These are phyloP conservation scores for Lacanobia oleracea DNA, from an alignment of 2,888 invertebrate species.

Conservation along the genomic window DNA sequence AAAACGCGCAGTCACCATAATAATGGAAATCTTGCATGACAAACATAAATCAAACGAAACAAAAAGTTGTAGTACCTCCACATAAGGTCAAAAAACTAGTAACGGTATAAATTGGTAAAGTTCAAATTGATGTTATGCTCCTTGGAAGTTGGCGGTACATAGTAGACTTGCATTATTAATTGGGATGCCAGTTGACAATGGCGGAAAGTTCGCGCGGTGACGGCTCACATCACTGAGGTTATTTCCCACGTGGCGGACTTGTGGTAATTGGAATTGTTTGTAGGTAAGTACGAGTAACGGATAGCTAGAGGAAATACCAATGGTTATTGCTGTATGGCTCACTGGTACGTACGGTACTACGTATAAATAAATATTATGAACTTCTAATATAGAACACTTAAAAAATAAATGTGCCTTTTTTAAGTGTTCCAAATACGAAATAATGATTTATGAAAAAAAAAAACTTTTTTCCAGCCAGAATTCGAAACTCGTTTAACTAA, in stretches of 20 bases:
- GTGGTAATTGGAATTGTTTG: constrained; percentile 63
- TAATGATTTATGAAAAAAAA: no score
- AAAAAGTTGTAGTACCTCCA: constrained; percentile 4
- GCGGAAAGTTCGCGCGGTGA: constrained; percentile 34
- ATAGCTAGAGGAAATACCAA: constrained; percentile 3
- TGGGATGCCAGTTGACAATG: constrained; percentile 32
- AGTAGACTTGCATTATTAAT: constrained; percentile 54
- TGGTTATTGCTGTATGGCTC: not conserved
- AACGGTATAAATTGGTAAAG: constrained; percentile 49
- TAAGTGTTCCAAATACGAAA: not conserved
- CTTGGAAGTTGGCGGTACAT: constrained; percentile 16
- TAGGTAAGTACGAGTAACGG: not conserved
- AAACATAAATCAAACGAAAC: constrained; percentile 41
- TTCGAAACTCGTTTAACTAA: no score
- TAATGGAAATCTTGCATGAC: constrained; percentile 50
- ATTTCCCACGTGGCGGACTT: constrained; percentile 63
- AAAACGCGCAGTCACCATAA: constrained; percentile 1
- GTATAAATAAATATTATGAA: no score
- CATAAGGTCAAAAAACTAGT: constrained; percentile 40
- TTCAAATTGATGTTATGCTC: constrained; percentile 45
- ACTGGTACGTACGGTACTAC: not conserved
- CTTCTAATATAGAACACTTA: no score
- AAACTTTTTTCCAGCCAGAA: no score
- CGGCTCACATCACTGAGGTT: constrained; percentile 51
- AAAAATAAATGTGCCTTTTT: not conserved